Evolutionary conservation across 1,140 invertebrate genomes (phyloP), one percentile per base, ranked within the genome.

Genomic region (Macrobrachium rosenbergii): DNA sequence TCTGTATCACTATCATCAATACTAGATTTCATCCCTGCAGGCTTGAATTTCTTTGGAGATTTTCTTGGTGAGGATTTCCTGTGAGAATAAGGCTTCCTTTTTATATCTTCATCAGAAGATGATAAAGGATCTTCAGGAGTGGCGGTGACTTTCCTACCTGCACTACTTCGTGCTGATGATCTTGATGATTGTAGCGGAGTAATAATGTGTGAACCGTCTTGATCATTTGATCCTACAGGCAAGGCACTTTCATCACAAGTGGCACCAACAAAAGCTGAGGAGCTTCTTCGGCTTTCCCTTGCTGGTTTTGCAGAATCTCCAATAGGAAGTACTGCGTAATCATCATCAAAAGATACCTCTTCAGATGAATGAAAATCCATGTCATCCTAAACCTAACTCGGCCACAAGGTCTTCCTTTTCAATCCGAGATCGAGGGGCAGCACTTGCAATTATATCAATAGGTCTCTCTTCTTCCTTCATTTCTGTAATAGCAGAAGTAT

Each of bases 281-380:
- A 75, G 21, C n/a, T 82, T 45, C 19, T 81, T 17, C 14, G 12
- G 21, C 78, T 82, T 16, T 81, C 21, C 7, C 17, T 63, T 7
- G 28, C 67, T 75, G 75, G 81, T 23, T 63, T 82, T 8, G 85
- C 78, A 45, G 85, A 81, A 52, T 72, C 85, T 43, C 81, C 85
- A 7, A 87, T 45, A 19, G 85, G 85, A 52, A 87, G 37, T 7
- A 76, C 69, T 21, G 85, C 58, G 11, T 87, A 64, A 21, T 87
- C 85, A 16, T 76, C 85, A 43, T 76, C 63, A 87, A 82, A 87
- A 23, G 78, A 81, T 17, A 82, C 85, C 75, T 81, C 85, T 28
- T 85, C 83, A 28, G 85, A 87, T 17, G 79, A 75, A 19, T 87
- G 69, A 87, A 80, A 87, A 21, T 81, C 60, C 43, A 87, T 76